Base-by-base conservation (phyloP, 2,888 invertebrate genomes). In the Brachycybe producta region DNA sequence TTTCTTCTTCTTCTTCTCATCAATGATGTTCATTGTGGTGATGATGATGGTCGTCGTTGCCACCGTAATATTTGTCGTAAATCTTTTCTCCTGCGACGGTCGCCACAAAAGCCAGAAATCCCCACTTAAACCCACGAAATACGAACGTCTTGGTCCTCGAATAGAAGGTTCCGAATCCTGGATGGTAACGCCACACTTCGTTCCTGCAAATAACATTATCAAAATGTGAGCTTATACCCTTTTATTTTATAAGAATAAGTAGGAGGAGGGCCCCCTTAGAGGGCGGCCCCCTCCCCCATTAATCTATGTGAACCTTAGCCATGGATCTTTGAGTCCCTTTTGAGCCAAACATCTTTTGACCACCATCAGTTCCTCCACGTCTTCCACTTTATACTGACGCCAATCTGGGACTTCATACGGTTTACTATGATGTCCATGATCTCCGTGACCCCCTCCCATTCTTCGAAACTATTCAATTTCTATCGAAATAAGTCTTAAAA, bases 321-420 rank as follows among this genome's bases (percentile, higher is more conserved):
- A 90, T 0, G 90, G 90, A 67, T 90, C 87, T 54, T 75, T 77
- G 1, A 90, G 67, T 3, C 87, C 87, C 61, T 77, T 75, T 34
- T 75, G 68, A 0, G 76, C 79, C 15, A 90, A 71, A 1, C 75
- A 75, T 54, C 73, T 69, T 64, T 81, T 72, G 0, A 83, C 71
- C 57, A 74, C 68, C 54, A 78, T 64, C 42, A 88, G 67, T 59
- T 80, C 66, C 0, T 80, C 77, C 23, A 75, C 73, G 58, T 81
- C 76, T 61, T 83, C 78, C 8, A 82, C 75, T 65, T 80, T 79
- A 65, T 83, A 90, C 39, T 75, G 74, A 39, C 72, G 74, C 59
- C 80, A 76, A 65, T 79, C 78, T 0, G 88, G 88, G 5, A 90
- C 67, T 63, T 68, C 73, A 62, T 77, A 78, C 2, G 77, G 74